Base-by-base conservation (phyloP, 2,797 vertebrate species). In the Mormyrus proboscirostris region DNA sequence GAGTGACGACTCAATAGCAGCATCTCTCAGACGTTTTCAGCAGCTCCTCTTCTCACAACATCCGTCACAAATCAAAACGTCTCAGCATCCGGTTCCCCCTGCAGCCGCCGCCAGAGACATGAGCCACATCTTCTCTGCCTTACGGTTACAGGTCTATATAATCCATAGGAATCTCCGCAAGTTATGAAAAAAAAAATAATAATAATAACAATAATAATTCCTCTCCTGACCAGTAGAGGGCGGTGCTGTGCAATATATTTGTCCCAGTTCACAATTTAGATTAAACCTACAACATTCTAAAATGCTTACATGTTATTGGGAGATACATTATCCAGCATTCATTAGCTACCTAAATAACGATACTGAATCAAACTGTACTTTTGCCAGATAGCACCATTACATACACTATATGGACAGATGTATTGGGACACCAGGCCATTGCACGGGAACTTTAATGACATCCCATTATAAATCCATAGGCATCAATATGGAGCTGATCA, bases 171-270 rank as follows among this genome's bases (percentile, higher is more conserved):
- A 44, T 7, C 14, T 87, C 33, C 2, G 0, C n/a, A 22, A 55
- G 38, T 14, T 10, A 16, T 9, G 10, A n/a, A 8, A 38, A 25
- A 57, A 12, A 51, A 0, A n/a, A 57, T n/a, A 57, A 55, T 55
- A 59, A 22, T 51, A n/a, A 65, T 49, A 19, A 65, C 2, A 25
- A 29, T n/a, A 49, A 19, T 6, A 55, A 55, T 41, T 73, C 88
- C 33, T 0, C 0, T 2, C 90, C 69, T 14, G 29, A 89, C 89
- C 92, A 94, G 91, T 65, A 93, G 92, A 92, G 92, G 92, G 55
- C 2, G 90, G 47, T 91, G 87, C 90, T 90, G 88, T 86, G 88
- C 79, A 89, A 57, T 65, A 14, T 33, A 83, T 83, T 59, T 22
- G 25, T 55, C 29, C 51, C 14, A 55, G 2, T 9, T 51, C 9